Base-by-base conservation (phyloP, 2,797 vertebrate species). In the Tapera naevia region DNA sequence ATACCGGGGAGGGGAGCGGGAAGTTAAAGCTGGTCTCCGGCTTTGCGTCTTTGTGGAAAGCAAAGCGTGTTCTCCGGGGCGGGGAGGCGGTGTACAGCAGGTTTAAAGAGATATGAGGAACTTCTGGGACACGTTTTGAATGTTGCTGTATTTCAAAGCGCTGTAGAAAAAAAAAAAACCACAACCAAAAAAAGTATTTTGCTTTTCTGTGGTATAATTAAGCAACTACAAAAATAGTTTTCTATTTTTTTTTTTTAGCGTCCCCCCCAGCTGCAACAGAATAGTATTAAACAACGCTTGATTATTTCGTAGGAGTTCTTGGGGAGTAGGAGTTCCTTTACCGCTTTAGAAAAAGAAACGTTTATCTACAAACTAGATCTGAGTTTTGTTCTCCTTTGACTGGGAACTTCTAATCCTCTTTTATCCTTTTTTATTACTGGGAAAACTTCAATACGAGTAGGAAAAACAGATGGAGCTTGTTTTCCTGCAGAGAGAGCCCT, bases 1-100 rank as follows among this genome's bases (percentile, higher is more conserved):
- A 17, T 7, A 2, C 4, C 0, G 33, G 18, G 70, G n/a, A n/a
- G n/a, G 5, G 16, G 27, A 11, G 46, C 17, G 45, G 43, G 10
- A 7, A 21, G 39, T 13, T 17, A 57, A 51, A 33, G 17, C 7
- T 16, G 32, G 15, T 54, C 53, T 39, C 21, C 13, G 45, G 24
- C 16, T 17, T 4, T 17, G 51, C 39, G 10, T 10, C 39, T 41
- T 39, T 14, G 39, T 46, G 5, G 32, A 43, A 18, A 33, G 11
- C 16, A 46, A 54, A 87, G 46, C 23, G 27, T 22, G 65, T 27
- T 43, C 45, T 39, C 10, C 5, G 27, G 30, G n/a, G 28, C 9
- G 54, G 35, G 28, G 13, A 24, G 50, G 3, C 39, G 57, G 56
- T 5, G 43, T 46, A 14, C 62, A 4, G 22, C 37, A 7, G 61